Conservation (phyloP, 2,113 vertebrate genomes). For the Ovis canadensis region DNA sequence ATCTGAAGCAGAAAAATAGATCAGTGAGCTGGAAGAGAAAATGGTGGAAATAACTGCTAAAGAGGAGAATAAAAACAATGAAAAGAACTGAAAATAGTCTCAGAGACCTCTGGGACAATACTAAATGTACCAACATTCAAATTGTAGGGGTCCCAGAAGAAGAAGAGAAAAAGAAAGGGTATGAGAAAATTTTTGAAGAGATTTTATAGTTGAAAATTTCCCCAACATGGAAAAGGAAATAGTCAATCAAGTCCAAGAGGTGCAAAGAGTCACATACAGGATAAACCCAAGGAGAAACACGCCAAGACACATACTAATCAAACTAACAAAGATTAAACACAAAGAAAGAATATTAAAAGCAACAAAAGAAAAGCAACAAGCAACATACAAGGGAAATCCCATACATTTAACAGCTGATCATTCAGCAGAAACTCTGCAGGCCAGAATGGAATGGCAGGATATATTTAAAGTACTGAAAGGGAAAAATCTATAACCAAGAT, state of each 20-base stretch:
- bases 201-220: neutral
- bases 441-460: neutral
- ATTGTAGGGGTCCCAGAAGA: neutral
- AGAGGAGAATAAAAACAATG: neutral
- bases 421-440: neutral
- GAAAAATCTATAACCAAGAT: neutral
- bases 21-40: neutral
- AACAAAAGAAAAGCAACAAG: neutral
- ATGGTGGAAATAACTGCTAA: neutral
- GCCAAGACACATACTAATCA: neutral
- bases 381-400: neutral
- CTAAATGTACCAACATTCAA: neutral
- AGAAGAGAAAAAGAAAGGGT: neutral
- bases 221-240: neutral
- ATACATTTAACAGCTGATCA: neutral
- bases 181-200: neutral
- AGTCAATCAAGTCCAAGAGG: neutral
- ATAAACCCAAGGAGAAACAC: neutral
- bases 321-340: neutral
- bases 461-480: neutral
- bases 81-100: neutral
- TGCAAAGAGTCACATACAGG: neutral
- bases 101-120: neutral
- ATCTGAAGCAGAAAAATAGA: neutral
- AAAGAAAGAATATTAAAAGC: neutral